Percentiles rank a stretch among this genome's conserved stretches.
Evolutionary conservation across 2,113 vertebrate species (phyloP).

Genomic region (Morone chrysops): DNA sequence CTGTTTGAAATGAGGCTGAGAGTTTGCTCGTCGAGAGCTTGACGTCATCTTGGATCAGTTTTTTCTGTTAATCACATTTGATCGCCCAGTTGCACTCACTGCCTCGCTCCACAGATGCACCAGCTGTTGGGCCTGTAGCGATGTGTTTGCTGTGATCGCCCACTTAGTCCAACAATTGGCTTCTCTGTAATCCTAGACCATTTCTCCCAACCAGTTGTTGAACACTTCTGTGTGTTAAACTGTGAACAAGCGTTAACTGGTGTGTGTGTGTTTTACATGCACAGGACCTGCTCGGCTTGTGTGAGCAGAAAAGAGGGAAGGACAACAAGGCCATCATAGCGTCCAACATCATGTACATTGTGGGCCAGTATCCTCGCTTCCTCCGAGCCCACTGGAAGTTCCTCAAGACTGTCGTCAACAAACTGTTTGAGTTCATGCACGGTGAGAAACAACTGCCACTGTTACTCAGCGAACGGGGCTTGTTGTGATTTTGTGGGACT

Average conservation of each 20-base stretch:
- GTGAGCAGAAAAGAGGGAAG: conserved; percentile 97
- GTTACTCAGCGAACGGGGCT: too few relatives aligned
- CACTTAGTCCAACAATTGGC: too few relatives aligned
- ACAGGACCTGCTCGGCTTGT: conserved; percentile 94
- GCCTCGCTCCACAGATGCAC: too few relatives aligned
- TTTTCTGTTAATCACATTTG: too few relatives aligned
- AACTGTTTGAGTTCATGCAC: conserved; percentile 98
- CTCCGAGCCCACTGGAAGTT: conserved; percentile 97
- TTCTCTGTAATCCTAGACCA: neutral
- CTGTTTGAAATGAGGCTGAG: too few relatives aligned
- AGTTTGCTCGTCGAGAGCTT: too few relatives aligned
- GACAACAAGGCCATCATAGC: conserved; percentile 99
- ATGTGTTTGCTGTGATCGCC: too few relatives aligned
- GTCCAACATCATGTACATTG: conserved; percentile 99
- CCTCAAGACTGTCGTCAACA: conserved; percentile 97
- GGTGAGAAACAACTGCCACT: conserved; percentile 81
- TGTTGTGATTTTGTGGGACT: neutral
- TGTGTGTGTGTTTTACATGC: conserved; percentile 18
- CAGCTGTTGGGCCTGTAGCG: too few relatives aligned
- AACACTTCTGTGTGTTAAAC: neutral
- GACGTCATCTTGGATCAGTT: too few relatives aligned
- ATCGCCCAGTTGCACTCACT: too few relatives aligned
- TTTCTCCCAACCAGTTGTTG: neutral
- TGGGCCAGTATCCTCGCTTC: conserved; percentile 96
- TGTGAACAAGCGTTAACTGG: neutral